Evolutionary conservation across 2,888 invertebrate species (phyloP).

Genomic region (Dermolepida albohirtum): DNA sequence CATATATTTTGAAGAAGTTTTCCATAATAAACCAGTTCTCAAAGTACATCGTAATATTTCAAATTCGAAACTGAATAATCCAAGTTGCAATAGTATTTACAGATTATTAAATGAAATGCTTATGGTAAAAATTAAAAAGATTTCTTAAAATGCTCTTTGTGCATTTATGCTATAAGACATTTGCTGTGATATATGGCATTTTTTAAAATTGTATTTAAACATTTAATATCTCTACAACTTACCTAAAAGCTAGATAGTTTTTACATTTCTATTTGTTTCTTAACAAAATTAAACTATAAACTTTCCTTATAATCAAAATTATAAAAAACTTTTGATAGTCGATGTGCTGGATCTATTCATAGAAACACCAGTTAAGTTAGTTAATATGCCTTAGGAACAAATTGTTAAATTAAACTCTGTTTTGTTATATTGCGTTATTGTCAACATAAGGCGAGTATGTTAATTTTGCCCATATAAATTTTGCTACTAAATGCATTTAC

Average conservation of each 20-base stretch:
- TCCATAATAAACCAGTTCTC: constrained; percentile 23
- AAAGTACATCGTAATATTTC: constrained; percentile 22
- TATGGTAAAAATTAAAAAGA: constrained; percentile 1
- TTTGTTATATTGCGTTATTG: too few species aligned
- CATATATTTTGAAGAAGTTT: constrained; percentile 35
- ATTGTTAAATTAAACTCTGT: too few species aligned
- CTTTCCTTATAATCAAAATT: too few species aligned
- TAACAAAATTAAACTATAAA: not conserved
- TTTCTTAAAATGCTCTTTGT: constrained; percentile 13
- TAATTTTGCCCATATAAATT: too few species aligned
- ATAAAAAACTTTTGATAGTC: too few species aligned
- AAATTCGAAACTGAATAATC: constrained; percentile 11
- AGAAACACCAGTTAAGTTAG: too few species aligned
- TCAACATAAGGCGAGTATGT: too few species aligned
- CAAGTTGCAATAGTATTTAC: constrained; percentile 3
- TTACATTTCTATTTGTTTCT: constrained; percentile 4
- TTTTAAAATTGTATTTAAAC: constrained; percentile 1
- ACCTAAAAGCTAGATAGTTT: constrained; percentile 6
- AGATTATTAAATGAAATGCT: constrained; percentile 11
- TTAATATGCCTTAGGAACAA: too few species aligned
- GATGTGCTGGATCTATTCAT: too few species aligned
- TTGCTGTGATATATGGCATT: constrained; percentile 32
- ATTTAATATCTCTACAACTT: constrained; percentile 16
- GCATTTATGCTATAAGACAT: constrained; percentile 30
- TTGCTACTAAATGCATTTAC: too few species aligned